Base-by-base conservation (phyloP, 1,140 invertebrate genomes). In the Nasonia longicornis region DNA sequence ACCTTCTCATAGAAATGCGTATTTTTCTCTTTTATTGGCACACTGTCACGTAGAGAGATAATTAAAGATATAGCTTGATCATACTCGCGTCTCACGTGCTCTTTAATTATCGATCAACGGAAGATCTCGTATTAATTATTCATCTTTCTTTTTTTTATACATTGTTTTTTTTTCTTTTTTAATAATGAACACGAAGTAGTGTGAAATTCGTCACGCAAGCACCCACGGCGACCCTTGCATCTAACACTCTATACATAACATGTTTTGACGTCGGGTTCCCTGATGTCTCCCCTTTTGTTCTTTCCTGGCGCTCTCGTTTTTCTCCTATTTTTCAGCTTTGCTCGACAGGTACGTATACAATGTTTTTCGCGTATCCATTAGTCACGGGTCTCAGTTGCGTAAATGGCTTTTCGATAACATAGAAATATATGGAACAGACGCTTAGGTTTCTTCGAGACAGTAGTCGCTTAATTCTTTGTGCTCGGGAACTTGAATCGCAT, bases 1-100 rank as follows among this genome's bases (percentile, higher is more conserved):
- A 86, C 83, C 79, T 84, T 77, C 83, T 58, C 4, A 85, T 81
- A 66, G 45, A 81, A 74, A 81, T 76, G 66, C 52, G 14, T 58
- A 58, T 48, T 64, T 79, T 73, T 76, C 64, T 71, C n/a, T 71
- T 77, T 89, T 86, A 86, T 90, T 91, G 90, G 89, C 90, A 91
- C 90, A 89, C 88, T 89, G 87, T 90, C 86, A 87, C 86, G 86
- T 85, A 85, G 84, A 87, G 85, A 89, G 52, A 89, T 69, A 83
- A 79, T 85, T 83, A 86, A 85, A 80, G 79, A 74, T 77, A 79
- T 81, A 75, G 80, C 77, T 74, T 79, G 81, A 83, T 85, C 79
- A 79, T 85, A 84, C 78, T 80, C 71, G 48, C 73, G 52, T 69
- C 67, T 52, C 22, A 26, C 69, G 29, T 35, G 20, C 42, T 76